These are phyloP conservation scores for Dyspetes luteomarginatus DNA, from an alignment of 2,888 invertebrate genomes.

Conservation along the genomic window DNA sequence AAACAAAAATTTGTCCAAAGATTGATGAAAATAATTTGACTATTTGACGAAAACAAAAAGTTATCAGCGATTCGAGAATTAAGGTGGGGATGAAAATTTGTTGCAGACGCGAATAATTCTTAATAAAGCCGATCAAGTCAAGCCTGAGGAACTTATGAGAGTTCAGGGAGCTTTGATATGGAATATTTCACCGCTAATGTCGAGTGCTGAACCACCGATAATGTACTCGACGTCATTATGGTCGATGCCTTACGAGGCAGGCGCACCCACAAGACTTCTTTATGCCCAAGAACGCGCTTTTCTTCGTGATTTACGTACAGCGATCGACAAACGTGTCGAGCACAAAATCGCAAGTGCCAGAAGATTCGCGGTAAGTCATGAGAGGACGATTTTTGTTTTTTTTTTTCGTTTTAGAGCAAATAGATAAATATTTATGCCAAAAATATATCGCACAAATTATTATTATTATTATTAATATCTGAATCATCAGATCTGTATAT, in stretches of 20 bases:
- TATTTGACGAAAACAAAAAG: background rate
- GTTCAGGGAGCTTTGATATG: slow-evolving; percentile 97
- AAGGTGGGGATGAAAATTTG: background rate
- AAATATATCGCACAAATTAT: too few relatives aligned
- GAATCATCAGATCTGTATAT: too few relatives aligned
- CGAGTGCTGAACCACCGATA: slow-evolving; percentile 95
- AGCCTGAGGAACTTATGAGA: slow-evolving; percentile 95
- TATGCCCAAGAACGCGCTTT: slow-evolving; percentile 95
- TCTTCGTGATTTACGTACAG: slow-evolving; percentile 92
- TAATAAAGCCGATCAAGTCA: slow-evolving; percentile 97
- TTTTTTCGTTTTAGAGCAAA: background rate
- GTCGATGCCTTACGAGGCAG: slow-evolving; percentile 93
- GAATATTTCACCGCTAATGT: slow-evolving; percentile 98
- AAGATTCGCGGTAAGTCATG: slow-evolving; percentile 94
- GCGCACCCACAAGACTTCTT: slow-evolving; percentile 92
- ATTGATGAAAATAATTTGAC: background rate
- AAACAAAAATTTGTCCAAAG: background rate
- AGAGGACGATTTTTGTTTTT: background rate
- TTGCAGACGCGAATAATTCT: slow-evolving; percentile 93
- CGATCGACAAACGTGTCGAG: slow-evolving; percentile 95
- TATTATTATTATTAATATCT: too few relatives aligned
- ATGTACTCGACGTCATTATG: slow-evolving; percentile 96
- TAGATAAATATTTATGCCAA: background rate
- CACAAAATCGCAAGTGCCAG: slow-evolving; percentile 97
- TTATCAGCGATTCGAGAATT: background rate